Conservation (phyloP, 2,797 vertebrate species). For the Sphenopsis melanotis region DNA sequence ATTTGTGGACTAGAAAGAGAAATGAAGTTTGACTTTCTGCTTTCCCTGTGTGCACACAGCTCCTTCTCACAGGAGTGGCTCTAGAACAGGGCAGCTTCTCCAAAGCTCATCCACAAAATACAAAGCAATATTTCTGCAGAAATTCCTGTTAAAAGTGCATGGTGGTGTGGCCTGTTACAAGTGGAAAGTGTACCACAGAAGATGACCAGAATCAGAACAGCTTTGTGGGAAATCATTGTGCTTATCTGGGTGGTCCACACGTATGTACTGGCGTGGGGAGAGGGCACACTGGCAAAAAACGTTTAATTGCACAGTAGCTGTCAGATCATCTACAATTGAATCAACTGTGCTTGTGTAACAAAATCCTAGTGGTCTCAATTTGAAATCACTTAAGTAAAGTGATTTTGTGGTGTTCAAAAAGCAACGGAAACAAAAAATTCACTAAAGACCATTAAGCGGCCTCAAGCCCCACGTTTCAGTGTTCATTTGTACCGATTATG, state of each 20-base stretch:
- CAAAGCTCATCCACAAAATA: not conserved
- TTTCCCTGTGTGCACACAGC: not conserved
- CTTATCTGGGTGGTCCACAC: not conserved
- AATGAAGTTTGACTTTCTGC: not conserved
- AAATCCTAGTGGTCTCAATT: not conserved
- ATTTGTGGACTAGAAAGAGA: not conserved
- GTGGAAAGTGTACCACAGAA: not conserved
- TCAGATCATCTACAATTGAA: not conserved
- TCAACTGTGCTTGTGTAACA: not conserved
- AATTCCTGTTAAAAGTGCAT: not conserved
- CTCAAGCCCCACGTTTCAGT: conserved; percentile 62
- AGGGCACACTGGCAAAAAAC: not conserved
- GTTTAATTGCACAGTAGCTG: not conserved
- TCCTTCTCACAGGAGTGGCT: not conserved
- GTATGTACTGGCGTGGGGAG: not conserved
- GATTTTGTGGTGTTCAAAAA: conserved; percentile 72
- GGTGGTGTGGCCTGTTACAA: not conserved
- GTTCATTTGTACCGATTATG: conserved; percentile 82
- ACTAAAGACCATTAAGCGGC: conserved; percentile 60
- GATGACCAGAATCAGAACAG: not conserved
- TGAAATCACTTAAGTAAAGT: conserved; percentile 53
- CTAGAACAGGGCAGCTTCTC: not conserved
- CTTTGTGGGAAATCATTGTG: not conserved
- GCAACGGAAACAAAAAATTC: conserved; percentile 51
- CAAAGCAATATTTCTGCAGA: not conserved